A percentile compares a stretch with the other conserved stretches of the same genome.
These are phyloP conservation scores for Eremophila alpestris DNA, from an alignment of 2,797 vertebrate species.

Conservation along the genomic window DNA sequence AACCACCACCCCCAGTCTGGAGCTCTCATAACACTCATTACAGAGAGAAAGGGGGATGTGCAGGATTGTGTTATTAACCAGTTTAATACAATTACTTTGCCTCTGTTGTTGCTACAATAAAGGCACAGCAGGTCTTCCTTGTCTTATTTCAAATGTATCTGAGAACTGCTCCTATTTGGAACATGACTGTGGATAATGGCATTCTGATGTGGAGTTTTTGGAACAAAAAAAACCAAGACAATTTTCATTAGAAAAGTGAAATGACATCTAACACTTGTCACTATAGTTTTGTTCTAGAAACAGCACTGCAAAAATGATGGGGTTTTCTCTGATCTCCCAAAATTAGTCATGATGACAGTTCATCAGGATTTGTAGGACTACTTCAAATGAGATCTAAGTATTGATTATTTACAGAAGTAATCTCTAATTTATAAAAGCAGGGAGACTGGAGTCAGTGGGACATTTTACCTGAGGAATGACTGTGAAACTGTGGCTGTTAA, in stretches of 20 bases:
- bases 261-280: background rate
- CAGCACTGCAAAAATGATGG: rapidly evolving
- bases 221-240: background rate
- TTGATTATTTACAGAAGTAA: background rate
- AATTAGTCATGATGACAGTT: background rate
- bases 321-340: background rate
- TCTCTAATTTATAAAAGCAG: background rate
- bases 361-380: background rate
- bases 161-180: background rate
- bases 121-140: background rate
- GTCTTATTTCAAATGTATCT: background rate
- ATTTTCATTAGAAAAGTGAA: background rate
- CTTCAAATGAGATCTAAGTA: background rate
- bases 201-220: background rate
- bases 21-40: background rate
- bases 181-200: background rate
- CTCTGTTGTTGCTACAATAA: background rate
- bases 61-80: background rate
- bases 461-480: background rate
- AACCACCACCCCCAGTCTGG: background rate
- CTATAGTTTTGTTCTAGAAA: background rate
- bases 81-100: background rate
- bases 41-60: background rate
- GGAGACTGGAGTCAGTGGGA: background rate
- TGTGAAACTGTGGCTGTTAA: background rate